Percentiles rank a stretch among this genome's conserved stretches.
Conservation (phyloP, 2,113 vertebrate genomes). For the Corapipo altera region DNA sequence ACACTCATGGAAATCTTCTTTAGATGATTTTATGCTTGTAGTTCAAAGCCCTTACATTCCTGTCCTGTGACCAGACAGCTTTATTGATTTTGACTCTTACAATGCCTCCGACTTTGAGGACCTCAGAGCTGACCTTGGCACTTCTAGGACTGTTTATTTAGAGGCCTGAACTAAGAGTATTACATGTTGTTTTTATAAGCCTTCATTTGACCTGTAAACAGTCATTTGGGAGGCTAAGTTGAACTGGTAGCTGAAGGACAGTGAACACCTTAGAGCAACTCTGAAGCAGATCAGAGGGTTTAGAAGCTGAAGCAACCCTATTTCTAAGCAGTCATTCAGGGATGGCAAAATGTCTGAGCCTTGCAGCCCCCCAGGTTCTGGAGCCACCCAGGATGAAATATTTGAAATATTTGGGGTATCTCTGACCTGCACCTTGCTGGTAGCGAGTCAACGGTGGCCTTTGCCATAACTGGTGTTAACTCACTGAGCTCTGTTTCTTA, state of each 20-base stretch:
- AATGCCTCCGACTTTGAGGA: neutral
- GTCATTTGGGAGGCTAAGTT: neutral
- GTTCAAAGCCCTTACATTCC: neutral
- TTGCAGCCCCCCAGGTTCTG: neutral
- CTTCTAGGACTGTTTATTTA: neutral
- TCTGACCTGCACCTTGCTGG: neutral
- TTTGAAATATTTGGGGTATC: accelerated
- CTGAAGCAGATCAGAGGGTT: neutral
- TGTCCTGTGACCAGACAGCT: neutral
- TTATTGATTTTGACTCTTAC: neutral
- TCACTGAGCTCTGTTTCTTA: neutral
- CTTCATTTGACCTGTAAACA: neutral
- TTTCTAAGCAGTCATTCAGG: neutral
- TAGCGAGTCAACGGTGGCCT: neutral
- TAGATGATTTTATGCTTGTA: neutral
- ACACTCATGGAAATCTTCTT: neutral
- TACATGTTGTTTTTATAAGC: neutral
- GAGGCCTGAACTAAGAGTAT: neutral
- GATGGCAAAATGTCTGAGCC: neutral
- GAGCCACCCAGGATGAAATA: neutral
- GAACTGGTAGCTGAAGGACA: neutral
- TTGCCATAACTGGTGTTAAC: neutral
- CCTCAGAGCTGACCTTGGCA: neutral
- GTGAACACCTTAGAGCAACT: neutral
- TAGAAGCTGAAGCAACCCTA: neutral